Evolutionary conservation across 2,113 vertebrate species (phyloP).

Genomic region (Talpa occidentalis): DNA sequence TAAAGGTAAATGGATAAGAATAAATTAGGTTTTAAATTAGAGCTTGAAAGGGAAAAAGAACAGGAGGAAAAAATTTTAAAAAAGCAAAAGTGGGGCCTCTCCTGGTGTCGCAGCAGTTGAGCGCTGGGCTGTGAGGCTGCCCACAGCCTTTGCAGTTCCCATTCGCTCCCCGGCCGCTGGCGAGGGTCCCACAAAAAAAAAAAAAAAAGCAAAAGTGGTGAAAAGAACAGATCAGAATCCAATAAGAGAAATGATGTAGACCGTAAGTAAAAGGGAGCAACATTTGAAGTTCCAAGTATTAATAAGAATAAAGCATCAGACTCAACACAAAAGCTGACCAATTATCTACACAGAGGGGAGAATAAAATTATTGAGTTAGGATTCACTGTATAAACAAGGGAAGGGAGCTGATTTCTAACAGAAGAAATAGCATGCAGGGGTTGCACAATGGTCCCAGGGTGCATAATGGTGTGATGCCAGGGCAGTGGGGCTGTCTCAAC

Average conservation of each 20-base stretch:
- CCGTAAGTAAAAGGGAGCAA: neutral
- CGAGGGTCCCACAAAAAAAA: too few relatives aligned
- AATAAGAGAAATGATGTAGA: neutral
- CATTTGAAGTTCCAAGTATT: neutral
- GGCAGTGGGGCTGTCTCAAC: neutral
- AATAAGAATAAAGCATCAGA: neutral
- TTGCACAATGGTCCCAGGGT: neutral
- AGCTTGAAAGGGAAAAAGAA: neutral
- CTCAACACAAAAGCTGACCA: neutral
- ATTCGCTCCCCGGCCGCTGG: too few relatives aligned
- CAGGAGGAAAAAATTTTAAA: neutral
- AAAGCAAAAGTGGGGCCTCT: neutral
- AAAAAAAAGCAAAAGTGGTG: neutral
- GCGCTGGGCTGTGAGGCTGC: too few relatives aligned
- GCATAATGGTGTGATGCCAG: too few relatives aligned
- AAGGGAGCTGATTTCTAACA: neutral
- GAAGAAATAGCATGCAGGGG: neutral
- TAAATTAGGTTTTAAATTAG: slow-evolving; percentile 19
- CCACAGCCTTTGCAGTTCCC: too few relatives aligned
- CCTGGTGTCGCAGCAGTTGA: too few relatives aligned
- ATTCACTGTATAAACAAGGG: neutral
- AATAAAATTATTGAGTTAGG: neutral
- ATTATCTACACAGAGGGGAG: neutral
- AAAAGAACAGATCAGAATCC: neutral
- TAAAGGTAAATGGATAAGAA: neutral